Evolutionary conservation across 2,113 vertebrate species (phyloP), one percentile per base, ranked within the genome.

Genomic region (Brachyhypopomus gauderio): DNA sequence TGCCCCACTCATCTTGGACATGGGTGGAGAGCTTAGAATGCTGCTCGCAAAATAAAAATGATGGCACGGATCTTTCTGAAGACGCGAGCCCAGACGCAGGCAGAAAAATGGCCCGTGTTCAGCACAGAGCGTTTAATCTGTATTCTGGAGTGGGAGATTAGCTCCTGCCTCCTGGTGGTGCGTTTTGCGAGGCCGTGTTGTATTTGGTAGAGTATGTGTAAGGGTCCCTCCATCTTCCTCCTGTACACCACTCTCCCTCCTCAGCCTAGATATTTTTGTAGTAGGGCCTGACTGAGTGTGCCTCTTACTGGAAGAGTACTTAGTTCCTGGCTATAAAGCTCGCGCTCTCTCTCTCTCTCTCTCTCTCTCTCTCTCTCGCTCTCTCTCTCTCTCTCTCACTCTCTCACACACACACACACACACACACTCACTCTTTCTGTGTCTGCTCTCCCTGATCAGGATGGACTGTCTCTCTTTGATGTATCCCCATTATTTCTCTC

Each of bases 271-370:
- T 82, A 80, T 85, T 85, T 82, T 75, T 77, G 75, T 82, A 78
- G 81, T 86, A 36, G 72, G 84, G 77, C 81, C 81, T 86, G 81
- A 62, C 81, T 83, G 81, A 86, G 77, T 86, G 56, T 69, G 11
- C 59, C 74, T 86, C 78, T 83, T 86, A 86, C 84, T 86, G 84
- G 81, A 86, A 86, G 78, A 80, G 84, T 81, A 86, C 84, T 86
- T 86, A 86, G 55, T 58, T 55, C 77, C 84, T 80, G 81, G 81
- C 80, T 83, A 63, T 81, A 60, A 81, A 70, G 69, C 79, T 55
- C 30, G 0, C 55, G 22, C 64, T 66, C 80, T 48, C 55, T 55
- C 78, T 34, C 66, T 77, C 77, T 78, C 71, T 22, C 58, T 75
- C 72, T 41, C 72, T 76, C 82, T 79, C 81, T 75, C 81, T 58